Evolutionary conservation across 2,797 vertebrate genomes (phyloP), one percentile per base, ranked within the genome.

Genomic region (Chanos chanos): DNA sequence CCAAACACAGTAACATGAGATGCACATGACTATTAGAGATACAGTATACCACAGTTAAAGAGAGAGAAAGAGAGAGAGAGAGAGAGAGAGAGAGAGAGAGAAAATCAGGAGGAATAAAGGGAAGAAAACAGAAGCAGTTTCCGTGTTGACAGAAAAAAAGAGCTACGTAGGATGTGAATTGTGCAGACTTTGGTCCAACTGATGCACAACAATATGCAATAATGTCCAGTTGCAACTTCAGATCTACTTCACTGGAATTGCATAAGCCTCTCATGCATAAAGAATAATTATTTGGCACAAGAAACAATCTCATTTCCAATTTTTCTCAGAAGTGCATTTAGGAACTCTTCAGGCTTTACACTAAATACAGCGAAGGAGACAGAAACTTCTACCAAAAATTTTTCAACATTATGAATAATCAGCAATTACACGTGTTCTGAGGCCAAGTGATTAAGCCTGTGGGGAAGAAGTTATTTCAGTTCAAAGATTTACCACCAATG

Each of bases 281-380:
- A 73, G 71, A 70, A 66, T 66, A 76, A 77, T 84, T 82, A 79
- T 82, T 76, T 64, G 75, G 72, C 70, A 77, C 76, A 75, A 75
- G 72, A 75, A 79, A 69, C 72, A 72, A 71, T 72, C 59, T 72
- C 72, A 80, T 85, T 73, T 70, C 71, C 62, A 52, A 61, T 55
- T 8, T 79, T 73, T 68, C 70, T 79, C 78, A 80, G 55, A 70
- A 83, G 73, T 55, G 51, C 40, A n/a, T 59, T 68, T 61, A 39
- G 58, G 74, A 75, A 81, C 77, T 73, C 70, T 71, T 16, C n/a
- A 18, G 70, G 68, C 50, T 77, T 73, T 76, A 55, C 34, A 43
- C 48, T 55, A 71, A 37, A 25, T 37, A 18, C 22, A 4, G 5
- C 8, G 54, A 60, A 49, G 39, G 44, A 21, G 60, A 39, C 7